These are phyloP conservation scores for Brachionus rubens DNA, from an alignment of 1,140 invertebrate genomes.

Conservation along the genomic window DNA sequence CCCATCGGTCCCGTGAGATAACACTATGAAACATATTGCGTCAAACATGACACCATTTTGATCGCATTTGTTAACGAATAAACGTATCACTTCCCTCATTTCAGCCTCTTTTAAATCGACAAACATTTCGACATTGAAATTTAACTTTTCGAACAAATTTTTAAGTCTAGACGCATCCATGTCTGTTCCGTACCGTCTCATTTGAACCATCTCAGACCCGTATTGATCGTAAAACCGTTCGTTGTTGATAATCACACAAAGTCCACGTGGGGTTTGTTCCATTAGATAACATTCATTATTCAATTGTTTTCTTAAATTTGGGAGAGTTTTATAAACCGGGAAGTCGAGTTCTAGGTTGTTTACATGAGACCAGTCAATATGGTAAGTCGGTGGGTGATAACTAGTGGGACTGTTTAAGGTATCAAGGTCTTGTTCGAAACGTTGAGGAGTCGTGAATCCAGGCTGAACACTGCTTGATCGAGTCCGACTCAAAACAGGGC, in stretches of 20 bases:
- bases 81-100: slow-evolving; percentile 66
- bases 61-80: slow-evolving; percentile 6
- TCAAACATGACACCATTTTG: slow-evolving; percentile 48
- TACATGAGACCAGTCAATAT: neutral
- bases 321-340: neutral
- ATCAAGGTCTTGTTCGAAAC: neutral
- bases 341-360: neutral
- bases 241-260: slow-evolving; percentile 85
- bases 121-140: slow-evolving; percentile 67
- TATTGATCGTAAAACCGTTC: slow-evolving; percentile 63
- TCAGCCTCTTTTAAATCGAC: slow-evolving; percentile 56
- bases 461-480: slow-evolving; percentile 2
- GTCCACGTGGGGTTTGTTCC: slow-evolving; percentile 75
- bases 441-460: neutral
- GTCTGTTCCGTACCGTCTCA: slow-evolving; percentile 69
- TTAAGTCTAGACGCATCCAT: slow-evolving; percentile 61
- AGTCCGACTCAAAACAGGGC: neutral
- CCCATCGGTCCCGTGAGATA: slow-evolving; percentile 84
- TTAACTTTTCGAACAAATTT: slow-evolving; percentile 66
- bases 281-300: slow-evolving; percentile 62
- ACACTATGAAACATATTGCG: slow-evolving; percentile 64
- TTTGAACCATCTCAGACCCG: slow-evolving; percentile 55
- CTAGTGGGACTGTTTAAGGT: neutral
- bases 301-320: neutral
- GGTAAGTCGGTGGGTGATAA: neutral